phyloP scores from a whole-genome alignment of 2,797 vertebrate genomes.

The Tragelaphus eurycerus region DNA sequence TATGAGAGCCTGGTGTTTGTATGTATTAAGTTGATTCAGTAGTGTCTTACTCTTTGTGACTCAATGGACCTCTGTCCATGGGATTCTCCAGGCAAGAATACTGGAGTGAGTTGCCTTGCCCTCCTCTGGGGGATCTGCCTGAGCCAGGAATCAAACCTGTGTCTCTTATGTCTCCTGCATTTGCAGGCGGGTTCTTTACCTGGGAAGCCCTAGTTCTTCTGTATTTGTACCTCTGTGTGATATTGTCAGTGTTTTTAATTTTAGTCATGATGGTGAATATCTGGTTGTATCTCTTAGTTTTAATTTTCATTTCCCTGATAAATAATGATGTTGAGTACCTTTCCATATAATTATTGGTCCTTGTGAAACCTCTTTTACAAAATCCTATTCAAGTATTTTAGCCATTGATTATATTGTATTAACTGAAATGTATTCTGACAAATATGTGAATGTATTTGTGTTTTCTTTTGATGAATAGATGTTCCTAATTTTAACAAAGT shows the following conservation, averaged over 20 bases:
- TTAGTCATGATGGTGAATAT: background rate
- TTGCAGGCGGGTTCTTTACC: background rate
- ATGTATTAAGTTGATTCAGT: background rate
- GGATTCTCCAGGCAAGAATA: background rate
- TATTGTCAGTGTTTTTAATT: conserved; percentile 10
- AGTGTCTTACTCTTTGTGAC: background rate
- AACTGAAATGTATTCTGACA: background rate
- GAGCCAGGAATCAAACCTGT: background rate
- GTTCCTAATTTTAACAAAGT: conserved; percentile 15
- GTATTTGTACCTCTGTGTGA: background rate
- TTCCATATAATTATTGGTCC: background rate
- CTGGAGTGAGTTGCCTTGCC: background rate
- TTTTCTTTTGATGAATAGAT: background rate
- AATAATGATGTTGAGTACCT: background rate
- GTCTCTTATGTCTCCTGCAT: background rate
- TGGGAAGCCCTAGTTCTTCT: background rate
- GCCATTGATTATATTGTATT: background rate
- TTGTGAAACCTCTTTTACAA: conserved; percentile 3
- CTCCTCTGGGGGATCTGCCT: background rate
- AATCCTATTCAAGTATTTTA: background rate
- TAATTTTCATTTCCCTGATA: conserved; percentile 5
- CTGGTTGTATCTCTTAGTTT: background rate
- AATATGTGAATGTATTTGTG: background rate
- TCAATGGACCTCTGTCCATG: background rate
- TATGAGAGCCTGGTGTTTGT: background rate